Evolutionary conservation across 1,140 invertebrate species (phyloP).

Genomic region (Solen grandis): DNA sequence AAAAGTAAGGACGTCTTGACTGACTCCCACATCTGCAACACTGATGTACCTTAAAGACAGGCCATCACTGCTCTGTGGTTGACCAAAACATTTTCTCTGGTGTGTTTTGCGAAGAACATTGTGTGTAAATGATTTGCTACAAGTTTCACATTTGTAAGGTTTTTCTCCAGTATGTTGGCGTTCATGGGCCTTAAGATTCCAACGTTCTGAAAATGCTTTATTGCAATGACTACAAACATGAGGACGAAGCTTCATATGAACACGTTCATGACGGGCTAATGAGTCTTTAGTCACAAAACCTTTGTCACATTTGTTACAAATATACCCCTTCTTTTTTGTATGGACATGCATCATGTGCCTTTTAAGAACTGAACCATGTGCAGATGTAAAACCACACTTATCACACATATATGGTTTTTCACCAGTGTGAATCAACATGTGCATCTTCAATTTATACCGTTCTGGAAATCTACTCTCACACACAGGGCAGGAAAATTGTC

Average conservation of each 20-base stretch:
- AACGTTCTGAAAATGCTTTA: slow-evolving; percentile 10
- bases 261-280: slow-evolving; percentile 15
- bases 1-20: too few species aligned
- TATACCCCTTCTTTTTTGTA: neutral
- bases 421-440: neutral
- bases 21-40: too few species aligned
- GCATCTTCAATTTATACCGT: too few species aligned
- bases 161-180: slow-evolving; percentile 26
- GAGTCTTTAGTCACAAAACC: neutral
- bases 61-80: too few species aligned
- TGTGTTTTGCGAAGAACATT: slow-evolving; percentile 32
- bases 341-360: slow-evolving; percentile 3
- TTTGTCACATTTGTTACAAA: slow-evolving; percentile 23
- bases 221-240: slow-evolving; percentile 9
- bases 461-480: too few species aligned
- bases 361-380: neutral
- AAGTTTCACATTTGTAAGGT: slow-evolving; percentile 6
- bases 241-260: neutral
- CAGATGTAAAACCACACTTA: neutral
- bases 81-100: slow-evolving; percentile 14
- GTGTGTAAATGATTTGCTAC: slow-evolving; percentile 26
- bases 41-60: too few species aligned
- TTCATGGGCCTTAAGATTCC: slow-evolving; percentile 31
- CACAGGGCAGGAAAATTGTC: too few species aligned
- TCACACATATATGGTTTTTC: slow-evolving; percentile 28